Conservation (phyloP, 2,888 invertebrate species). For the Drosophila austrosaltans region DNA sequence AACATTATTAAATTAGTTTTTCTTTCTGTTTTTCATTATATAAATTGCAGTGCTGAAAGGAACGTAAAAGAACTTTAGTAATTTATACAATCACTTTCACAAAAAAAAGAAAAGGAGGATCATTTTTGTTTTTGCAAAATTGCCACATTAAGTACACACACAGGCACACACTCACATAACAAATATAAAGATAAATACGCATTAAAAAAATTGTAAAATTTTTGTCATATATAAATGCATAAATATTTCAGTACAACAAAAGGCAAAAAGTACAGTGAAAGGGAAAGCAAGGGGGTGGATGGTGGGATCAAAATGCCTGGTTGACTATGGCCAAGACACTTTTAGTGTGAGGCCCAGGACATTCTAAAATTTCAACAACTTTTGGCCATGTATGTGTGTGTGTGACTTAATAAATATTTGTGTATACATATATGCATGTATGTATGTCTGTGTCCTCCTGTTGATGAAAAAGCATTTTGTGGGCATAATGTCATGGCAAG, state of each 20-base stretch:
- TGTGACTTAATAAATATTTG: conserved; percentile 25
- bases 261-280: conserved; percentile 40
- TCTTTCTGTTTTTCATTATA: conserved; percentile 27
- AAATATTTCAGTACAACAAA: conserved; percentile 68
- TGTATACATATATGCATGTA: background rate
- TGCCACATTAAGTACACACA: conserved; percentile 55
- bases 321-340: conserved; percentile 1
- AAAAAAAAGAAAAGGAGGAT: conserved; percentile 29
- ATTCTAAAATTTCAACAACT: conserved; percentile 61
- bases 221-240: conserved; percentile 61
- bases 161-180: background rate
- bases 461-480: conserved; percentile 75
- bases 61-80: conserved; percentile 32
- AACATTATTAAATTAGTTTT: conserved; percentile 28
- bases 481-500: conserved; percentile 49
- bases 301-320: background rate
- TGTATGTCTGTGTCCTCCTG: conserved; percentile 25
- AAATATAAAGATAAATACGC: conserved; percentile 35
- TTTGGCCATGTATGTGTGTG: conserved; percentile 32
- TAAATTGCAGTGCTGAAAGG: conserved; percentile 37
- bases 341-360: conserved; percentile 35
- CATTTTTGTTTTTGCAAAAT: conserved; percentile 39
- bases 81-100: conserved; percentile 13
- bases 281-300: conserved; percentile 5
- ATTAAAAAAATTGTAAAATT: conserved; percentile 42